Evolutionary conservation across 2,888 invertebrate species (phyloP).

Genomic region (Colletes collaris): DNA sequence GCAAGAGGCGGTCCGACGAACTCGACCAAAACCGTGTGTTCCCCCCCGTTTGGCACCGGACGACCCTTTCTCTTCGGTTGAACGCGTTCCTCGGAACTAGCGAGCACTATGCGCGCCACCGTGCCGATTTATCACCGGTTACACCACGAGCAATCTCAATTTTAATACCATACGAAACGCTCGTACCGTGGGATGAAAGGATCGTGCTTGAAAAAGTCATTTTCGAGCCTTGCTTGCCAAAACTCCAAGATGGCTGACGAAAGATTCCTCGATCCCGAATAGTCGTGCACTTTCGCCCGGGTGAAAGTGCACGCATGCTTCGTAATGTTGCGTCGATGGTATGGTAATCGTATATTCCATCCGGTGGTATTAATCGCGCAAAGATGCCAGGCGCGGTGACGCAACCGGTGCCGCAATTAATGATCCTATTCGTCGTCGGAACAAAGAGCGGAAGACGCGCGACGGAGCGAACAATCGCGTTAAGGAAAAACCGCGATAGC

Average conservation of each 20-base stretch:
- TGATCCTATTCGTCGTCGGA: constrained; percentile 24
- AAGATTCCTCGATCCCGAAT: too few relatives aligned
- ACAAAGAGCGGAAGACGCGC: constrained; percentile 49
- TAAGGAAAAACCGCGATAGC: constrained; percentile 26
- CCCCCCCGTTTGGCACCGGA: background rate
- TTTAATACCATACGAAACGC: too few relatives aligned
- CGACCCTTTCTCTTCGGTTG: constrained; percentile 16
- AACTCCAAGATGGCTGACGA: too few relatives aligned
- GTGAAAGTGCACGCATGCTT: background rate
- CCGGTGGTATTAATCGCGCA: constrained; percentile 17
- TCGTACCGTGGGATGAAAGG: too few relatives aligned
- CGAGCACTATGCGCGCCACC: background rate
- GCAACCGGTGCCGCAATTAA: constrained; percentile 46
- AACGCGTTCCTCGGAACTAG: constrained; percentile 1
- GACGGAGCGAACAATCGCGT: constrained; percentile 37
- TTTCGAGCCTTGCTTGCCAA: too few relatives aligned
- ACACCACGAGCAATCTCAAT: background rate
- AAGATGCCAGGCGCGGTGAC: constrained; percentile 31
- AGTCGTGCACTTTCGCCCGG: background rate
- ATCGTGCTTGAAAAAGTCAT: too few relatives aligned
- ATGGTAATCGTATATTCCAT: constrained; percentile 1
- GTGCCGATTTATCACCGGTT: background rate
- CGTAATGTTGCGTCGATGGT: background rate
- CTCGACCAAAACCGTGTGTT: constrained; percentile 49
- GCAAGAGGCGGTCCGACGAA: constrained; percentile 71